Evolutionary conservation across 2,113 vertebrate species (phyloP).

Genomic region (Casuarius casuarius): DNA sequence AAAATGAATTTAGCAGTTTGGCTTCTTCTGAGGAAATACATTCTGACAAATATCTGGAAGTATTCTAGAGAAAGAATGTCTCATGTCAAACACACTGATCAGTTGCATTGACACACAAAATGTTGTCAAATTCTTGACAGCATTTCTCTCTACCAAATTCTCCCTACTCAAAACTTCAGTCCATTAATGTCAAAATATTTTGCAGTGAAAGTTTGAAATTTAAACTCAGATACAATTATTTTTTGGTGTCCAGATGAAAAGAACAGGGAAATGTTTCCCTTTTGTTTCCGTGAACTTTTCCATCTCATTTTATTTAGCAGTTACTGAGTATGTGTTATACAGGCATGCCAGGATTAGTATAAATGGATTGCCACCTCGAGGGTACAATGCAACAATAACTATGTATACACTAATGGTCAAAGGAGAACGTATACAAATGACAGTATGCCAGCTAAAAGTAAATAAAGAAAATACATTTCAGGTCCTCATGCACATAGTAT

Average conservation of each 20-base stretch:
- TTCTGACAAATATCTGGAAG: slow-evolving; percentile 53
- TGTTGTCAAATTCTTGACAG: slow-evolving; percentile 28
- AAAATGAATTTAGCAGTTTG: slow-evolving; percentile 57
- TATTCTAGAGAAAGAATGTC: slow-evolving; percentile 33
- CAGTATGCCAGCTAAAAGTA: not conserved
- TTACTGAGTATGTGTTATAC: not conserved
- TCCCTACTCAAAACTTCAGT: not conserved
- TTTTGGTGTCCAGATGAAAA: not conserved
- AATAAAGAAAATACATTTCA: not conserved
- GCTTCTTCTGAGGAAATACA: slow-evolving; percentile 60
- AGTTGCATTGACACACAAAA: slow-evolving; percentile 22
- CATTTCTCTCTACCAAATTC: slow-evolving; percentile 3
- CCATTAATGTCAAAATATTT: not conserved
- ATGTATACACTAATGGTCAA: not conserved
- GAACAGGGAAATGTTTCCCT: not conserved
- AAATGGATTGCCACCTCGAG: not conserved
- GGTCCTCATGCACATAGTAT: not conserved
- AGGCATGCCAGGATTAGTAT: accelerated
- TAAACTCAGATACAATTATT: not conserved
- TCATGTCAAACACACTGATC: slow-evolving; percentile 48
- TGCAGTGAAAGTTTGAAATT: not conserved
- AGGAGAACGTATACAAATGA: not conserved
- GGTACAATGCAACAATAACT: not conserved
- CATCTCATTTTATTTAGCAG: not conserved
- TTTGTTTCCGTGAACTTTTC: not conserved